Conservation (phyloP, 2,888 invertebrate species). For the Pristionchus maxplancki region DNA sequence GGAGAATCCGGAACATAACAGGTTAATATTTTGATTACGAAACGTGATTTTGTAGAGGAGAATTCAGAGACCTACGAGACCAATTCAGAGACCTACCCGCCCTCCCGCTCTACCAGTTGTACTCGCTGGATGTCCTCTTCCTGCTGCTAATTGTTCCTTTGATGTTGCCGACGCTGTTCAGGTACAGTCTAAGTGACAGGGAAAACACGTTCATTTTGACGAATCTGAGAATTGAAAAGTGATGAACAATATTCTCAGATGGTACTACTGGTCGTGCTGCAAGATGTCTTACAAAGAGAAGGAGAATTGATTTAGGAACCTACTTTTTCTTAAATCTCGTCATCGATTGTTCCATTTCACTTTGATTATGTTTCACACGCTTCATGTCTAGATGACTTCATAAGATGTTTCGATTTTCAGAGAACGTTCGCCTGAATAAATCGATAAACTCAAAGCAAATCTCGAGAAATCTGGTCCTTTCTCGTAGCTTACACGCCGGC, state of each 20-base stretch:
- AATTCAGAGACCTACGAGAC: too few species aligned
- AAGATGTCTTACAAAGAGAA: slow-evolving; percentile 48
- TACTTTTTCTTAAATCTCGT: too few species aligned
- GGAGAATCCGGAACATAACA: not conserved
- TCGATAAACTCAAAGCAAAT: too few species aligned
- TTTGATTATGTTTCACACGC: too few species aligned
- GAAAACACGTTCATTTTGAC: too few species aligned
- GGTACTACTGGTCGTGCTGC: slow-evolving; percentile 48
- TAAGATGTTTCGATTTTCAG: too few species aligned
- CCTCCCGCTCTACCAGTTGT: slow-evolving; percentile 12
- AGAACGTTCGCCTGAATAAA: too few species aligned
- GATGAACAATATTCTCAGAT: not conserved
- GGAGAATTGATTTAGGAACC: slow-evolving; percentile 24
- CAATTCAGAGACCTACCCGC: not conserved
- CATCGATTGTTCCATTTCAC: too few species aligned
- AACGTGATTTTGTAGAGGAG: too few species aligned
- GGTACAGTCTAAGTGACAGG: not conserved
- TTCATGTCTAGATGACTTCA: too few species aligned
- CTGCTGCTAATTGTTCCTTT: not conserved
- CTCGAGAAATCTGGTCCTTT: too few species aligned
- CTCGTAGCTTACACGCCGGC: not conserved
- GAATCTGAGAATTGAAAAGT: not conserved
- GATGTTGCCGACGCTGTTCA: not conserved
- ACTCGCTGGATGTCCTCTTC: slow-evolving; percentile 2
- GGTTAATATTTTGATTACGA: not conserved